Evolutionary conservation across 35 echinoderm and acorn worm genomes (phyloP).

Genomic region (Stichopus chloronotus): DNA sequence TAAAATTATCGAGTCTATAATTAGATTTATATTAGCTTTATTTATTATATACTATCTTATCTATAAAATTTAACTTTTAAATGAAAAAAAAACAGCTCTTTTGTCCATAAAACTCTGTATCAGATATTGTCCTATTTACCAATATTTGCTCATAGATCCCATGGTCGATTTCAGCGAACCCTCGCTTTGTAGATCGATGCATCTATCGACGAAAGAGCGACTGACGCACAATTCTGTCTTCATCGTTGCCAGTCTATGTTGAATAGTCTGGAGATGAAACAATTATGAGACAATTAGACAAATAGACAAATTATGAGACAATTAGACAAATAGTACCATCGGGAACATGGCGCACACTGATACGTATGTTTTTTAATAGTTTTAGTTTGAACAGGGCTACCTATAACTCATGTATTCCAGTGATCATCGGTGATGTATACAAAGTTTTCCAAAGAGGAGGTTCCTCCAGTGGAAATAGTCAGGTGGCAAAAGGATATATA

Average conservation of each 20-base stretch:
- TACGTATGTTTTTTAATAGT: too few relatives aligned
- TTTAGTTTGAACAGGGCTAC: too few relatives aligned
- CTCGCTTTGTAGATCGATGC: not conserved
- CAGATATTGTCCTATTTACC: not conserved
- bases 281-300: not conserved
- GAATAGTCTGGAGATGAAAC: constrained; percentile 22
- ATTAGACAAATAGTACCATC: too few relatives aligned
- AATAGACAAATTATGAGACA: not conserved
- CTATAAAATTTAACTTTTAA: not conserved
- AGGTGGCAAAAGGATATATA: too few relatives aligned
- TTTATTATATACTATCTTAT: not conserved
- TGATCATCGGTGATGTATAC: too few relatives aligned
- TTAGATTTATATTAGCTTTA: not conserved
- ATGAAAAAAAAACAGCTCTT: not conserved
- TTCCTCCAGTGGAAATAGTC: too few relatives aligned
- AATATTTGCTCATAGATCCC: constrained; percentile 60
- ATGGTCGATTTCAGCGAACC: constrained; percentile 19
- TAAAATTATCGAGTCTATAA: not conserved
- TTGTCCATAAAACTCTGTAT: not conserved
- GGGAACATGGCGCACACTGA: too few relatives aligned
- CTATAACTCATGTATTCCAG: too few relatives aligned
- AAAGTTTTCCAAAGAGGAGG: too few relatives aligned
- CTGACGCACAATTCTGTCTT: constrained; percentile 54
- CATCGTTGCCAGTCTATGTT: constrained; percentile 37
- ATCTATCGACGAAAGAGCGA: constrained; percentile 30